A percentile compares a stretch with the other conserved stretches of the same genome.
Evolutionary conservation across 2,888 invertebrate species (phyloP).

Genomic region (Julus scanicus): DNA sequence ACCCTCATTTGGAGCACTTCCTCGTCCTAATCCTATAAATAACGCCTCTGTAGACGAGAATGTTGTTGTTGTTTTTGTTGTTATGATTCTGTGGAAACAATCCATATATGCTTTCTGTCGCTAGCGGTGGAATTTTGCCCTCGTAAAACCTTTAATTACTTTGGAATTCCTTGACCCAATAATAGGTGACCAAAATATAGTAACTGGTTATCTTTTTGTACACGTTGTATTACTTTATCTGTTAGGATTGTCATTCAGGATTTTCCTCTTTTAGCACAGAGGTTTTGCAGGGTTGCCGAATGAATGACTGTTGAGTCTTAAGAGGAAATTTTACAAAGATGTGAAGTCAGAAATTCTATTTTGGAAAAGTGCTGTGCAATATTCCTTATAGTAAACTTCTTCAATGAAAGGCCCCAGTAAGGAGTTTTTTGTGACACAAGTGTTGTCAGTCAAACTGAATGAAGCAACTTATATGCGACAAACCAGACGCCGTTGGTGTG

Average conservation of each 20-base stretch:
- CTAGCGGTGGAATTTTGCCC: background rate
- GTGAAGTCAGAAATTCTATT: background rate
- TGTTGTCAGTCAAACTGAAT: no score
- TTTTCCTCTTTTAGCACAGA: background rate
- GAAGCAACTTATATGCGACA: no score
- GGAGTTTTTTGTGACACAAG: no score
- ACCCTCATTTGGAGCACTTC: conserved; percentile 17
- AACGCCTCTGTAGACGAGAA: background rate
- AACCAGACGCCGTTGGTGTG: no score
- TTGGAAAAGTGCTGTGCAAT: no score
- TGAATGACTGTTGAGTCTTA: background rate
- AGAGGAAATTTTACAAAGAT: background rate
- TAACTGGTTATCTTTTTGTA: background rate
- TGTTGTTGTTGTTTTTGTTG: conserved; percentile 11
- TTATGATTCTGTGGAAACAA: background rate
- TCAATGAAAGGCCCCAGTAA: no score
- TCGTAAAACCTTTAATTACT: background rate
- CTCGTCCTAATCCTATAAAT: background rate
- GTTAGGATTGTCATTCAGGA: background rate
- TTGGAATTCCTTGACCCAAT: background rate
- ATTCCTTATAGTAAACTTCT: no score
- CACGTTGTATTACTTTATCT: background rate
- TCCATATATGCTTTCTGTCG: background rate
- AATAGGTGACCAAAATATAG: background rate
- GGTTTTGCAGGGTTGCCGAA: background rate